Percentiles rank a stretch among this genome's conserved stretches.
Evolutionary conservation across 2,888 invertebrate genomes (phyloP).

Genomic region (Caradrina kadenii): DNA sequence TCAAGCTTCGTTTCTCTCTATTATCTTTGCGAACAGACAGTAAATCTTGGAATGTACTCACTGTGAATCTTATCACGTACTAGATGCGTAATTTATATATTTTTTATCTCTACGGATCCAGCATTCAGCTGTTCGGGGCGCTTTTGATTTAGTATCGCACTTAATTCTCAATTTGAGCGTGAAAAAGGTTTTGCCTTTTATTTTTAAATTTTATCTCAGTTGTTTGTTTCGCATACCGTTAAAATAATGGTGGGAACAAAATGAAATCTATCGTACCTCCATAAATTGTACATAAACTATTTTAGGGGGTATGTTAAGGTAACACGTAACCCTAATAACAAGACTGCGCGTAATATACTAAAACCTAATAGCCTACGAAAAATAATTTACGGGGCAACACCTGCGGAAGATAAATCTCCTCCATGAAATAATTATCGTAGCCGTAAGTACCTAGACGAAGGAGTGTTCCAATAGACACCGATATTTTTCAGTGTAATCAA

Average conservation of each 20-base stretch:
- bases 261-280: slow-evolving; percentile 31
- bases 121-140: slow-evolving; percentile 40
- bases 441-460: slow-evolving; percentile 3
- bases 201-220: slow-evolving; percentile 43
- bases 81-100: slow-evolving; percentile 64
- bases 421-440: slow-evolving; percentile 49
- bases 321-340: slow-evolving; percentile 31
- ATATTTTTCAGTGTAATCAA: slow-evolving; percentile 56
- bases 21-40: slow-evolving; percentile 75
- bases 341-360: slow-evolving; percentile 33
- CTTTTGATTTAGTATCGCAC: slow-evolving; percentile 52
- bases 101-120: slow-evolving; percentile 46
- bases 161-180: slow-evolving; percentile 45
- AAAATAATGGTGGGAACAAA: slow-evolving; percentile 28
- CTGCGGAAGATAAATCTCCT: slow-evolving; percentile 50
- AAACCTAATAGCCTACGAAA: slow-evolving; percentile 49
- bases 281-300: slow-evolving; percentile 33
- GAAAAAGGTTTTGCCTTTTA: slow-evolving; percentile 34
- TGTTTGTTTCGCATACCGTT: slow-evolving; percentile 27
- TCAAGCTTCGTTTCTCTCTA: slow-evolving; percentile 75
- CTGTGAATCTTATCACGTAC: slow-evolving; percentile 69
- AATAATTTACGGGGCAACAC: slow-evolving; percentile 50
- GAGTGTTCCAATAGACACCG: slow-evolving; percentile 42
- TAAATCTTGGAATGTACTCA: slow-evolving; percentile 69
- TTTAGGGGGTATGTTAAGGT: slow-evolving; percentile 31